A percentile compares a stretch with the other conserved stretches of the same genome.
These are phyloP conservation scores for Harpegnathos saltator DNA, from an alignment of 1,140 invertebrate genomes.

Conservation along the genomic window DNA sequence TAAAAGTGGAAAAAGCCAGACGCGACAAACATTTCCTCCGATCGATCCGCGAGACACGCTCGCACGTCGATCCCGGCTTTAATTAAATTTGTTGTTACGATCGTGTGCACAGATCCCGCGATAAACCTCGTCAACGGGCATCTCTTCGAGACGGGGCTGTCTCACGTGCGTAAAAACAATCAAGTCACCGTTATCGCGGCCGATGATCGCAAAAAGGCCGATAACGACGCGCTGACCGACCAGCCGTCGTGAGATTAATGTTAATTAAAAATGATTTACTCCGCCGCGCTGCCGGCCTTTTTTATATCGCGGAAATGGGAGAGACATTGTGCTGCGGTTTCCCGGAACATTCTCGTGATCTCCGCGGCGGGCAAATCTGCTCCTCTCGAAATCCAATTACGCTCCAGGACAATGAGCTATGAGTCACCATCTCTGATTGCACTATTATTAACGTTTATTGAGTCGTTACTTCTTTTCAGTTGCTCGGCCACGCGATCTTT, in stretches of 20 bases:
- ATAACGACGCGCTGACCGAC: slow-evolving; percentile 58
- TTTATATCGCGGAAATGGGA: slow-evolving; percentile 32
- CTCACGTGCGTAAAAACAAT: slow-evolving; percentile 59
- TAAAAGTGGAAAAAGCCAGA: not conserved
- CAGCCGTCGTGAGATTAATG: slow-evolving; percentile 64
- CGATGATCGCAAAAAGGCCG: slow-evolving; percentile 55
- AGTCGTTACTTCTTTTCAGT: not conserved
- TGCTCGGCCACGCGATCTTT: not conserved
- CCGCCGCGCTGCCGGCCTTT: not conserved
- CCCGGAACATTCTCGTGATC: slow-evolving; percentile 30
- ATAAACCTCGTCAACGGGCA: slow-evolving; percentile 48
- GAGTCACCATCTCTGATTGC: not conserved
- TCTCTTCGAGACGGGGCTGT: slow-evolving; percentile 23
- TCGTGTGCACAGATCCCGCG: slow-evolving; percentile 34
- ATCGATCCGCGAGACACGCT: not conserved
- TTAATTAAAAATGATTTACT: slow-evolving; percentile 68
- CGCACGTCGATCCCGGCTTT: slow-evolving; percentile 50
- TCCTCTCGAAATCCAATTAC: not conserved
- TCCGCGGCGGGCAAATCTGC: not conserved
- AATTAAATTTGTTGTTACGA: slow-evolving; percentile 63
- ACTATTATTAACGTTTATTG: not conserved
- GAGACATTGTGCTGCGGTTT: slow-evolving; percentile 1
- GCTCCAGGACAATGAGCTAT: not conserved
- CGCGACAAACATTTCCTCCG: not conserved
- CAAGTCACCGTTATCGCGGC: slow-evolving; percentile 53